Conservation (phyloP, 2,113 vertebrate species). For the Spilogale gracilis region DNA sequence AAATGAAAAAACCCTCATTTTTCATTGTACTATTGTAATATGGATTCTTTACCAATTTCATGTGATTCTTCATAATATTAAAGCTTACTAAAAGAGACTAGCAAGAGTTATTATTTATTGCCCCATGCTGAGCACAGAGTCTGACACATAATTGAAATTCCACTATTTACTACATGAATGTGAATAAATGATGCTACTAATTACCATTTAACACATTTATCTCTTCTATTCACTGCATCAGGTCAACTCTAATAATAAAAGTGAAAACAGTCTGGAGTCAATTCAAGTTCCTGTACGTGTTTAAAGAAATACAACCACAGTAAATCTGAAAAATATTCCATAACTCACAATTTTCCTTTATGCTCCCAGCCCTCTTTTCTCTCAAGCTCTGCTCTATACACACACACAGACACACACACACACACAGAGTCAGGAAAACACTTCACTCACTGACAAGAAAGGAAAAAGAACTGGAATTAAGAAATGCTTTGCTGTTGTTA, state of each 20-base stretch:
- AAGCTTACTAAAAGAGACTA: not conserved
- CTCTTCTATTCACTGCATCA: not conserved
- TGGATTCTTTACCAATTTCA: not conserved
- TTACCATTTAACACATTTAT: not conserved
- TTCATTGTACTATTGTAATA: not conserved
- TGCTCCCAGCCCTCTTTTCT: not conserved
- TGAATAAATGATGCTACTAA: slow-evolving; percentile 13
- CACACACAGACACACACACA: not conserved
- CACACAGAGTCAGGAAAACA: not conserved
- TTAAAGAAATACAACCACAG: not conserved
- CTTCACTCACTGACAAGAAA: not conserved
- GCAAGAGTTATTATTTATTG: not conserved
- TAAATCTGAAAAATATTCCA: not conserved
- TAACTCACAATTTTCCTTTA: not conserved
- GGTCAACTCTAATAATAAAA: not conserved
- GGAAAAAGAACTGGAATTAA: not conserved
- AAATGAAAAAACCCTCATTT: not conserved
- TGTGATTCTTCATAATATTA: not conserved
- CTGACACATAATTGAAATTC: not conserved
- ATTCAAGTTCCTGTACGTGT: not conserved
- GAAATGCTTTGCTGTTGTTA: not conserved
- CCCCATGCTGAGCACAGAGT: not conserved
- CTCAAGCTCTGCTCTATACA: not conserved
- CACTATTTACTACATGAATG: not conserved
- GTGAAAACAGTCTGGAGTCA: not conserved